Conservation (phyloP, 2,113 vertebrate genomes). For the Nothocercus julius region DNA sequence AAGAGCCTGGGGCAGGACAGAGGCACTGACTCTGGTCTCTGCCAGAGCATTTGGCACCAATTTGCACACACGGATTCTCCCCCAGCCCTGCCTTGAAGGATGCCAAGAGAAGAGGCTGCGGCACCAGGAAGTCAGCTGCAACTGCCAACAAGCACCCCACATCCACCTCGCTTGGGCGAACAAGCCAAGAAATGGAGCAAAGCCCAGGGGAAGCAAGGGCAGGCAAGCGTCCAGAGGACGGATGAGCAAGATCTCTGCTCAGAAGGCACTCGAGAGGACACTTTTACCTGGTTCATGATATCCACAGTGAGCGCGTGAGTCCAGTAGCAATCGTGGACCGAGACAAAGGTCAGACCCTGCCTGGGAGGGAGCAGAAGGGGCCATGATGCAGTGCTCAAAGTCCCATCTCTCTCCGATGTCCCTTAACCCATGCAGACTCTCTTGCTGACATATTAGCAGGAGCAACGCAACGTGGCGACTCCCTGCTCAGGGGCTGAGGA, state of each 20-base stretch:
- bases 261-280: not conserved
- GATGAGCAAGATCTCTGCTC: not conserved
- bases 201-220: conserved; percentile 22
- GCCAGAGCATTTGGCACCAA: not conserved
- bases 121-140: not conserved
- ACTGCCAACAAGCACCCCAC: not conserved
- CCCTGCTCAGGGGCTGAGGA: not conserved
- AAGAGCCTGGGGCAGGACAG: not conserved
- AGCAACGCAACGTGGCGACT: not conserved
- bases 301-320: conserved; percentile 90
- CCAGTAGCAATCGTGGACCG: conserved; percentile 98
- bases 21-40: accelerated
- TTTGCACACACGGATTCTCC: not conserved
- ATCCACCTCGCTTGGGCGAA: not conserved
- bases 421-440: accelerated
- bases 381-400: not conserved
- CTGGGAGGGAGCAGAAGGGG: conserved; percentile 68
- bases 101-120: not conserved
- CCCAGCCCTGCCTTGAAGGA: accelerated
- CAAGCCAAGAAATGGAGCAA: not conserved
- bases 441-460: not conserved
- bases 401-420: not conserved
- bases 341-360: conserved; percentile 91
- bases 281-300: conserved; percentile 91
- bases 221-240: not conserved